Percentiles rank a stretch among this genome's conserved stretches.
Evolutionary conservation across 2,888 invertebrate genomes (phyloP).

Genomic region (Polyommatus iphigenia): DNA sequence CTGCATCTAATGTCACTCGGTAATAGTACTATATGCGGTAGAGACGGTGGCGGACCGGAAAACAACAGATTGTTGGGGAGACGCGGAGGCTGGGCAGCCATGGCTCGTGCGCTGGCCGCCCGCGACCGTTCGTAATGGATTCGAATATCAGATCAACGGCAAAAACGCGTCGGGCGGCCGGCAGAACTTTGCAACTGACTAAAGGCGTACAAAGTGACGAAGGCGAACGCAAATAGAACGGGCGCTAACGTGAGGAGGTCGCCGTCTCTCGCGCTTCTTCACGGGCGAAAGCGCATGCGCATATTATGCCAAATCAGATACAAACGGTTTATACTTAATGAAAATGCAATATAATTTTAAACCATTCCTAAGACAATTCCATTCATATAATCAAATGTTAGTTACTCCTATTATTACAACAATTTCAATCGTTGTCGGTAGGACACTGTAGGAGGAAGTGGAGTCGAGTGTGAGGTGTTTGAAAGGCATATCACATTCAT

Average conservation of each 20-base stretch:
- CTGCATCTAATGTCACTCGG: constrained; percentile 61
- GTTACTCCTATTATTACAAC: background rate
- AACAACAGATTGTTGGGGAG: constrained; percentile 76
- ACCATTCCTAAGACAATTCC: background rate
- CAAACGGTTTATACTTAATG: constrained; percentile 54
- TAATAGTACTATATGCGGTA: constrained; percentile 75
- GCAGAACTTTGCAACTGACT: constrained; percentile 77
- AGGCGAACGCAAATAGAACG: constrained; percentile 79
- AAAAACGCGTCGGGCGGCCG: constrained; percentile 75
- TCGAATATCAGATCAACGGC: constrained; percentile 51
- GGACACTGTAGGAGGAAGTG: constrained; percentile 60
- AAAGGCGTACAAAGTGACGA: constrained; percentile 78
- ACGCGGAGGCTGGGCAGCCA: constrained; percentile 77
- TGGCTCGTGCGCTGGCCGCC: constrained; percentile 67
- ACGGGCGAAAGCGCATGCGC: constrained; percentile 77
- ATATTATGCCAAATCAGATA: constrained; percentile 75
- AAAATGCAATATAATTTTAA: background rate
- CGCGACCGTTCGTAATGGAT: constrained; percentile 60
- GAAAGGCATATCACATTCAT: constrained; percentile 55
- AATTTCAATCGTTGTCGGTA: constrained; percentile 64
- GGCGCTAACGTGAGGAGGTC: constrained; percentile 79
- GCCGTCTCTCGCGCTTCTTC: constrained; percentile 79
- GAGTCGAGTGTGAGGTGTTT: constrained; percentile 60
- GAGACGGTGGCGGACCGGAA: constrained; percentile 70
- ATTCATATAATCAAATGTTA: background rate